phyloP scores from a whole-genome alignment of 2,888 invertebrate species.

The Sipha maydis region DNA sequence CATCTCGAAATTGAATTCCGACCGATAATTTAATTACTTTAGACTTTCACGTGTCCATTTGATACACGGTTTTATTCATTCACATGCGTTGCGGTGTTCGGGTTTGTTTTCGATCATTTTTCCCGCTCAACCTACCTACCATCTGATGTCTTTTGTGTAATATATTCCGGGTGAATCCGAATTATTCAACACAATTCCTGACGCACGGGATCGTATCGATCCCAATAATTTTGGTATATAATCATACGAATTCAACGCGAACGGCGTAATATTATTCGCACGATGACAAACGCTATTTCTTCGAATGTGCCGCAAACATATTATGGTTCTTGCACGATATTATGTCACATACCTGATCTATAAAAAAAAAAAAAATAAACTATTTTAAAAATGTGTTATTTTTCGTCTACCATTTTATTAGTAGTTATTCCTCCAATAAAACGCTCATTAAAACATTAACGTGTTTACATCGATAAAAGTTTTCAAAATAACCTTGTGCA shows the following conservation, averaged over 20 bases:
- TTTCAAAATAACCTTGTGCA: too few species aligned
- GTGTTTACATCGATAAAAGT: too few species aligned
- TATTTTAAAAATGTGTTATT: too few species aligned
- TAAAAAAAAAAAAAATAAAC: too few species aligned
- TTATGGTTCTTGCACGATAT: too few species aligned
- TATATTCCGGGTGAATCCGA: not conserved
- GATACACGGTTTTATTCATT: not conserved
- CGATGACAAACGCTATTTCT: not conserved
- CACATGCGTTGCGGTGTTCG: not conserved
- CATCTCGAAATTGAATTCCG: not conserved
- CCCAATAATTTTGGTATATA: not conserved
- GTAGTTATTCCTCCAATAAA: too few species aligned
- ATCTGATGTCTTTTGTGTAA: not conserved
- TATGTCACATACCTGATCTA: too few species aligned
- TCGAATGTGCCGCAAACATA: not conserved
- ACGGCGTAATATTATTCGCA: not conserved
- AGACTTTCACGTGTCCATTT: not conserved
- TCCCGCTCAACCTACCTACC: not conserved
- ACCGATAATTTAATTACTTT: slow-evolving; percentile 5
- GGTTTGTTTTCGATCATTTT: not conserved
- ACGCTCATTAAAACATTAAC: too few species aligned
- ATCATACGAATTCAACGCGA: not conserved
- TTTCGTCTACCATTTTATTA: too few species aligned
- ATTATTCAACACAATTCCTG: not conserved
- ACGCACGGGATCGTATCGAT: not conserved